phyloP scores from a whole-genome alignment of 2,797 vertebrate species.

The Enteromius paludinosus region DNA sequence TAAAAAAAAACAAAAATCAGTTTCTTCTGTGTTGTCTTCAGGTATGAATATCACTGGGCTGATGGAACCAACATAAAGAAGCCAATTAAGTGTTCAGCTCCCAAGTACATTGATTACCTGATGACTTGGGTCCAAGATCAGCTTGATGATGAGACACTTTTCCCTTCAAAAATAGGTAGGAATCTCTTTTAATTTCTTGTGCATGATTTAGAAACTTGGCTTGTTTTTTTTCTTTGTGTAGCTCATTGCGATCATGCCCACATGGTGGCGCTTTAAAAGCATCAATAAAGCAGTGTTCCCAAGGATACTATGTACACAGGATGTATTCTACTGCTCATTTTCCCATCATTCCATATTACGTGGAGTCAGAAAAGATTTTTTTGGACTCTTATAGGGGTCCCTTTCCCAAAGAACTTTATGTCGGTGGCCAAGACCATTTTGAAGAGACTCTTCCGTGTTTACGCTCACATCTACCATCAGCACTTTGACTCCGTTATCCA shows the following conservation, averaged over 20 bases:
- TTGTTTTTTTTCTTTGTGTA: neutral
- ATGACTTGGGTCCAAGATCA: slow-evolving; percentile 99
- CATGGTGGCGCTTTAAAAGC: neutral
- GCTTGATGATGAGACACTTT: slow-evolving; percentile 95
- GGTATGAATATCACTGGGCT: slow-evolving; percentile 99
- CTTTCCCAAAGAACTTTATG: slow-evolving; percentile 98
- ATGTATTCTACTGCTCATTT: neutral
- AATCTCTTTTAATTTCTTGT: neutral
- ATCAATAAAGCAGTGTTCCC: neutral
- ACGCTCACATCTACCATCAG: slow-evolving; percentile 99
- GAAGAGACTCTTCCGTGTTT: slow-evolving; percentile 97
- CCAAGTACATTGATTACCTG: slow-evolving; percentile 98
- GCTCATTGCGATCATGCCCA: neutral
- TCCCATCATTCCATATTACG: neutral
- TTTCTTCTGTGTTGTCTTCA: slow-evolving; percentile 59
- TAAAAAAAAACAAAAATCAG: too few relatives aligned
- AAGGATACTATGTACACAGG: neutral
- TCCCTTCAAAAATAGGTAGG: slow-evolving; percentile 97
- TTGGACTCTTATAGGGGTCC: slow-evolving; percentile 82
- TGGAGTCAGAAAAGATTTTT: neutral
- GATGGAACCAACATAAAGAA: slow-evolving; percentile 99
- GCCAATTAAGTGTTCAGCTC: slow-evolving; percentile 98
- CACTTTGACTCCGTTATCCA: slow-evolving; percentile 99
- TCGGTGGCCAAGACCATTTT: slow-evolving; percentile 98
- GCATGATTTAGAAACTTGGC: neutral